A percentile compares a stretch with the other conserved stretches of the same genome.
Conservation (phyloP, 2,888 invertebrate genomes). For the Chrysotoxum bicinctum region DNA sequence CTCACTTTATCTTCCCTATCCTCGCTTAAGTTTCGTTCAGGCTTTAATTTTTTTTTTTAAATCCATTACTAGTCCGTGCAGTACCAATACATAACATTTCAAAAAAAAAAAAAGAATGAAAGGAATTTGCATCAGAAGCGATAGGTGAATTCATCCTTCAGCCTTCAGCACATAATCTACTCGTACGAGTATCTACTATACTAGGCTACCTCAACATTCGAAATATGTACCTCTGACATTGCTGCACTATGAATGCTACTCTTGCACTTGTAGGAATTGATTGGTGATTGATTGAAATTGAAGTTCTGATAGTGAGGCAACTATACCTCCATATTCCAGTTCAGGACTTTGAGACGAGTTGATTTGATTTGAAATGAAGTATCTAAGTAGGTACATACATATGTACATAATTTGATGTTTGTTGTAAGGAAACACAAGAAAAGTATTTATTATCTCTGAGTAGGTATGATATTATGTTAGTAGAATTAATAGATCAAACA, state of each 20-base stretch:
- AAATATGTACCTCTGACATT: background rate
- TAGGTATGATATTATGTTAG: too few species aligned
- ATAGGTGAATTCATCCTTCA: slow-evolving; percentile 17
- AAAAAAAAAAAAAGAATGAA: background rate
- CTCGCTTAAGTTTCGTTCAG: too few species aligned
- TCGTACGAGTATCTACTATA: background rate
- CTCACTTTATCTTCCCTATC: too few species aligned
- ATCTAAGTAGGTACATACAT: too few species aligned
- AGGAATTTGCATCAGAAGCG: background rate
- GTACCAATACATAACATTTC: background rate
- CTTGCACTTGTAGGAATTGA: slow-evolving; percentile 14
- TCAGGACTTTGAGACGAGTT: too few species aligned
- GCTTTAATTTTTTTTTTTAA: background rate
- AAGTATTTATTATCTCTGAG: too few species aligned
- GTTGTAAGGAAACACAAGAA: too few species aligned
- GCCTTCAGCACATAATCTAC: background rate
- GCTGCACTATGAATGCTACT: slow-evolving; percentile 33
- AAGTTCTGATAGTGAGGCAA: slow-evolving; percentile 10
- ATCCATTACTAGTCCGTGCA: background rate
- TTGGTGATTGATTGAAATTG: slow-evolving; percentile 49
- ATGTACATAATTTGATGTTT: too few species aligned
- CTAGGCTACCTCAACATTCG: background rate
- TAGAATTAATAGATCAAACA: too few species aligned
- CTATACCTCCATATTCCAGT: too few species aligned
- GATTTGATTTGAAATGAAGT: too few species aligned